Conservation (phyloP, 2,113 vertebrate species). For the Pionites leucogaster region DNA sequence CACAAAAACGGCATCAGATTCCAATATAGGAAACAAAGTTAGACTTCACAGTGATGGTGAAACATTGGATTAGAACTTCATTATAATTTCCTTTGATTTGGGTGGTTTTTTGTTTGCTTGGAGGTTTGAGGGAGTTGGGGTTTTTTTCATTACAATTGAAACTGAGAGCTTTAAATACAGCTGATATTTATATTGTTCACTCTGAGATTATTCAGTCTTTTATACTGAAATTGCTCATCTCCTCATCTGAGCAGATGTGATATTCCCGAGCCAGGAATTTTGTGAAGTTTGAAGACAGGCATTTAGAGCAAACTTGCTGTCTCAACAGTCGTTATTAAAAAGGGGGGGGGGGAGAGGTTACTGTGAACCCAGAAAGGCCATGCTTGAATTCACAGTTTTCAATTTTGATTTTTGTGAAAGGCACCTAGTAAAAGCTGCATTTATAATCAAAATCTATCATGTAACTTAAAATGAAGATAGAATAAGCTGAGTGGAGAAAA, state of each 20-base stretch:
- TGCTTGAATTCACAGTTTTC: neutral
- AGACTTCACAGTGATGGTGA: neutral
- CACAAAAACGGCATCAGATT: neutral
- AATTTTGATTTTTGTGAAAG: neutral
- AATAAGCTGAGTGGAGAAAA: neutral
- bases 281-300: neutral
- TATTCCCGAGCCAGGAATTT: neutral
- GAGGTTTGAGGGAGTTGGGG: neutral
- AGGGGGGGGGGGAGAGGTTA: too few relatives aligned
- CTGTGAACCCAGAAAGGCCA: neutral
- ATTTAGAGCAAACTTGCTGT: neutral
- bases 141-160: neutral
- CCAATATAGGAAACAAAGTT: neutral
- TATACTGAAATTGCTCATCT: neutral
- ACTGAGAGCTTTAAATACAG: neutral
- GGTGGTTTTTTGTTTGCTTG: neutral
- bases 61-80: neutral
- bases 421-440: neutral
- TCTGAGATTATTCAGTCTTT: neutral
- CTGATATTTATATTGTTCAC: neutral
- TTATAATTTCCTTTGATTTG: neutral
- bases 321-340: neutral
- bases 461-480: neutral
- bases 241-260: neutral
- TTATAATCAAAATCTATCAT: neutral